Conservation (phyloP, 37 sponge, comb jelly and placozoan species). For the Aplysina aerophoba region DNA sequence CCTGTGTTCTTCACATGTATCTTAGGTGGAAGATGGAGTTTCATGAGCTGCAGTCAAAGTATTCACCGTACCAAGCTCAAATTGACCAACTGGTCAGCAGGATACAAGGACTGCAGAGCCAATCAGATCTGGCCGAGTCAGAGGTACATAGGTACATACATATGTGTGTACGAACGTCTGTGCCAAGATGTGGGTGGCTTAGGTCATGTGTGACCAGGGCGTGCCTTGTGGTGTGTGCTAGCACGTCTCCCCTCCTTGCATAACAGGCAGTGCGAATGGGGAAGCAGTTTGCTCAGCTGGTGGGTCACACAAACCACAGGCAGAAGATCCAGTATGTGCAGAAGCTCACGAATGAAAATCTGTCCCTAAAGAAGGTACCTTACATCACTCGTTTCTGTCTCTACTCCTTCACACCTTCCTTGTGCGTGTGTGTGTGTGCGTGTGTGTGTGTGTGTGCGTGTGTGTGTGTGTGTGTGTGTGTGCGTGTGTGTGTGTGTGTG, state of each 20-base stretch:
- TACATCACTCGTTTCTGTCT: not conserved
- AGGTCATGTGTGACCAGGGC: no score
- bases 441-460: not conserved
- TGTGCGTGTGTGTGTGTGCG: slow-evolving; percentile 8
- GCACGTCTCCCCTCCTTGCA: no score
- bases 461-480: slow-evolving; percentile 20
- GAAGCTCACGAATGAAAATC: slow-evolving; percentile 40
- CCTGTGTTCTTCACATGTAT: no score
- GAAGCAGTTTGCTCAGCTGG: slow-evolving; percentile 19
- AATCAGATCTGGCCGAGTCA: slow-evolving; percentile 60
- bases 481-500: slow-evolving; percentile 29
- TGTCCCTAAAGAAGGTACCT: slow-evolving; percentile 15
- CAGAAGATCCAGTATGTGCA: slow-evolving; percentile 83
- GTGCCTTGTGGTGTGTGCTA: no score
- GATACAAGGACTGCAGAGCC: slow-evolving; percentile 52
- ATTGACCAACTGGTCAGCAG: slow-evolving; percentile 62
- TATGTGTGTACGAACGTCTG: no score
- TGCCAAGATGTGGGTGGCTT: no score
- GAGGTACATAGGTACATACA: slow-evolving; percentile 47
- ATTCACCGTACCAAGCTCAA: slow-evolving; percentile 52
- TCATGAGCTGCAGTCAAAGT: slow-evolving; percentile 50
- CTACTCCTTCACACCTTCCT: not conserved
- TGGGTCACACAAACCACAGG: slow-evolving; percentile 79
- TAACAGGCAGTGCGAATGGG: not conserved
- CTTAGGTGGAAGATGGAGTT: slow-evolving; percentile 1